Evolutionary conservation across 2,888 invertebrate species (phyloP).

Genomic region (Brenthis daphne): DNA sequence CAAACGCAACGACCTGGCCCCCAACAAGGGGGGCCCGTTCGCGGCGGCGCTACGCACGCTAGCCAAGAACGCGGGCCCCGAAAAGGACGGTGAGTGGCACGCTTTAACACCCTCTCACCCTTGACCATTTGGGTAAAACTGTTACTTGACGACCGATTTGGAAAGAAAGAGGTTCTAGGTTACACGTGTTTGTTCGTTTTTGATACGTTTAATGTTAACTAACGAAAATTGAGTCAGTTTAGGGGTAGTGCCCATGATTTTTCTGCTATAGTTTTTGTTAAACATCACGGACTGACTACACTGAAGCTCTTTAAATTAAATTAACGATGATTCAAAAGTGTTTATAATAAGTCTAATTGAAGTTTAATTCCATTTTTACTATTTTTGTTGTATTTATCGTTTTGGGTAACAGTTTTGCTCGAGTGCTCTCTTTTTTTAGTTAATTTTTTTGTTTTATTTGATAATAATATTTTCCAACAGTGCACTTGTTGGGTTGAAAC

Average conservation of each 20-base stretch:
- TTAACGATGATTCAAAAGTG: too few relatives aligned
- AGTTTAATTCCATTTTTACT: too few relatives aligned
- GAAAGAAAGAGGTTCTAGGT: too few relatives aligned
- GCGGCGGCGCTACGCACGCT: slow-evolving; percentile 95
- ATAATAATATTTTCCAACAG: slow-evolving; percentile 25
- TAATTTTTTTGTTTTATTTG: slow-evolving; percentile 30
- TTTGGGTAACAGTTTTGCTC: slow-evolving; percentile 21
- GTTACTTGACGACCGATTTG: too few relatives aligned
- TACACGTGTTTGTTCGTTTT: too few relatives aligned
- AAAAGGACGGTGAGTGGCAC: slow-evolving; percentile 83
- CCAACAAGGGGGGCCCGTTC: slow-evolving; percentile 87
- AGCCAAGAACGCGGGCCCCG: slow-evolving; percentile 94
- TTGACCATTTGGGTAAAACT: slow-evolving; percentile 25
- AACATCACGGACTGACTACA: too few relatives aligned
- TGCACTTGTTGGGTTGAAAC: slow-evolving; percentile 48
- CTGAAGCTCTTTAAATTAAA: too few relatives aligned
- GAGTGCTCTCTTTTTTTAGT: slow-evolving; percentile 20
- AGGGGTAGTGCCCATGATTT: too few relatives aligned
- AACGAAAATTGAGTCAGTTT: too few relatives aligned
- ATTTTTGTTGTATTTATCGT: too few relatives aligned
- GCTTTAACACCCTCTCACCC: slow-evolving; percentile 29
- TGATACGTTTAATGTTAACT: not conserved
- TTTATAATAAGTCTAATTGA: too few relatives aligned
- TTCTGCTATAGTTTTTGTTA: too few relatives aligned
- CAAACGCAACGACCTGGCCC: slow-evolving; percentile 71